These are phyloP conservation scores for Lottia scabra DNA, from an alignment of 2,888 invertebrate genomes.

Conservation along the genomic window DNA sequence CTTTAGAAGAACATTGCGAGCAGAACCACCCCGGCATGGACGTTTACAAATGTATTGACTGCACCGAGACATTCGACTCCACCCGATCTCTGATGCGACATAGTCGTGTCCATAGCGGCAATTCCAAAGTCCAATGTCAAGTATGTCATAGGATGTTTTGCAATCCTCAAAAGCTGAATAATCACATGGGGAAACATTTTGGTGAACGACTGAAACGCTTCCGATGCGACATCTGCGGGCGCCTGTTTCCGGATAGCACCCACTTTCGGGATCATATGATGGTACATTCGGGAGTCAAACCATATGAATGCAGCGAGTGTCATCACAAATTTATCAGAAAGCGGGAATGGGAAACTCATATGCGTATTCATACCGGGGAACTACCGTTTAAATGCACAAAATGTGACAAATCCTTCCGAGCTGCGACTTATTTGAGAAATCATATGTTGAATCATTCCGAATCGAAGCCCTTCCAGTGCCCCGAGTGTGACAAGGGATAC, in stretches of 20 bases:
- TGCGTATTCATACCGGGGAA: background rate
- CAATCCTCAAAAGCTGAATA: background rate
- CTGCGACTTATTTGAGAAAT: background rate
- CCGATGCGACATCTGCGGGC: background rate
- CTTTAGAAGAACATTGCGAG: background rate
- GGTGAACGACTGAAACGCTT: background rate
- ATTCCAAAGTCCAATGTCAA: background rate
- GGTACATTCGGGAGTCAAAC: background rate
- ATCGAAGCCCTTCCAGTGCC: slow-evolving; percentile 20
- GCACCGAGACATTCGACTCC: background rate
- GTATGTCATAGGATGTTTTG: background rate
- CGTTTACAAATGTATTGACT: background rate
- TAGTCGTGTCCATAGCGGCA: background rate
- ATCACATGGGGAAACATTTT: background rate
- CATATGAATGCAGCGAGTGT: background rate
- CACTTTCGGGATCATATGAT: background rate
- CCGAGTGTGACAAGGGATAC: slow-evolving; percentile 23
- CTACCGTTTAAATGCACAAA: background rate
- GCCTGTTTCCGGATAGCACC: background rate
- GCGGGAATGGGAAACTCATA: background rate
- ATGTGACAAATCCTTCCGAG: background rate
- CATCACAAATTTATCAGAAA: background rate
- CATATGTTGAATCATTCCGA: background rate
- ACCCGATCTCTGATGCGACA: background rate
- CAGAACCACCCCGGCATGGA: background rate